Evolutionary conservation across 1,140 invertebrate genomes (phyloP), one percentile per base, ranked within the genome.

Genomic region (Charaxes varanes): DNA sequence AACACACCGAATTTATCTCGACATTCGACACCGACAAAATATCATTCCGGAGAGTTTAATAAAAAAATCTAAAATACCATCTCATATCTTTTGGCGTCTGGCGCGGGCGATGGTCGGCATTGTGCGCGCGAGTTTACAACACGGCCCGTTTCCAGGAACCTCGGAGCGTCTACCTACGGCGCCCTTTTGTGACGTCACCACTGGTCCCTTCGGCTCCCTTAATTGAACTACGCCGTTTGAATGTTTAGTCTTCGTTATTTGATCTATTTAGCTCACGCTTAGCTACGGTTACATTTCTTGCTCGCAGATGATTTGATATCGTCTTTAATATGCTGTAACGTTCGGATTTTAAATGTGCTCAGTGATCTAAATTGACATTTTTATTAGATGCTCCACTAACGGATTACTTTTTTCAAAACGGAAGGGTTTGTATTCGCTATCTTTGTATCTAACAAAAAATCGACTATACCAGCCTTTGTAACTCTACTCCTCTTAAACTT

Each of bases 141-240:
- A 28, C 49, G 44, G 42, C 41, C 56, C 37, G 49, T 33, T 79
- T 80, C 76, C 76, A 41, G 62, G 74, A 79, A 79, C 41, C 34
- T 35, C 41, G 15, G n/a, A 48, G 43, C 58, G 42, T 51, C 56
- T 68, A 61, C 62, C 59, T 63, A 62, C 54, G 54, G 49, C 48
- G 62, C 43, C 64, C 70, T 60, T 76, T 70, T 62, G 40, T 76
- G 70, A 72, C 68, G 68, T 67, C 69, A 71, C 46, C 31, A 7
- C 23, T 17, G 17, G 30, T 26, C 40, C 37, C 33, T 15, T 12
- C 37, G 30, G 28, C 23, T 40, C 28, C 23, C 40, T 37, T 53
- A 62, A 54, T 55, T 37, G 48, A 50, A 58, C 35, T 41, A 23
- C 26, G 27, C 16, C 47, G 47, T 48, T 17, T 14, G 26, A 23